Evolutionary conservation across 2,888 invertebrate species (phyloP).

Genomic region (Drosophila helvetica): DNA sequence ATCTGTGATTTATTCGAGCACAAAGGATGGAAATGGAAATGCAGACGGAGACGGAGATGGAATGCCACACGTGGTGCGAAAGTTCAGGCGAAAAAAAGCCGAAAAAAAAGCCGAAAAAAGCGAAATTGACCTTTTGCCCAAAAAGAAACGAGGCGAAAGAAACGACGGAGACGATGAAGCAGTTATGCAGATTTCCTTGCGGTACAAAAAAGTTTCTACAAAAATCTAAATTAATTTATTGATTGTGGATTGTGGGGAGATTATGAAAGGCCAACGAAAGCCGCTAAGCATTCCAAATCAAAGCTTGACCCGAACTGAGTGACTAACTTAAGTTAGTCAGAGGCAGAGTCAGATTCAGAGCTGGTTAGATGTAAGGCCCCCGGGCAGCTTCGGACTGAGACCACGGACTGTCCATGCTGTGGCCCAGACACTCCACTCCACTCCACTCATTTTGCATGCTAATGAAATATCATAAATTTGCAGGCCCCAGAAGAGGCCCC

Average conservation of each 20-base stretch:
- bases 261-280: slow-evolving; percentile 30
- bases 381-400: too few relatives aligned
- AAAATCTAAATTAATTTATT: slow-evolving; percentile 35
- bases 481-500: slow-evolving; percentile 15
- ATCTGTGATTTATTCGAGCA: background rate
- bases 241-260: slow-evolving; percentile 2
- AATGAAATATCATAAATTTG: slow-evolving; percentile 81
- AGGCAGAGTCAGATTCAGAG: background rate
- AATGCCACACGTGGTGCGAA: slow-evolving; percentile 32
- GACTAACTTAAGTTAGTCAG: slow-evolving; percentile 12
- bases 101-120: slow-evolving; percentile 39
- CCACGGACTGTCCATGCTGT: slow-evolving; percentile 3
- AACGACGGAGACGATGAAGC: slow-evolving; percentile 16
- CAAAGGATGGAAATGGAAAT: slow-evolving; percentile 3
- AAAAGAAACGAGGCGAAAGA: slow-evolving; percentile 33
- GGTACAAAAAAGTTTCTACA: slow-evolving; percentile 33
- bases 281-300: slow-evolving; percentile 36
- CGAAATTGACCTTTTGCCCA: slow-evolving; percentile 68
- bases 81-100: slow-evolving; percentile 36
- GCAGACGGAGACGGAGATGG: background rate
- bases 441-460: slow-evolving; percentile 76
- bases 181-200: slow-evolving; percentile 33
- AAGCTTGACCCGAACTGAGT: slow-evolving; percentile 21
- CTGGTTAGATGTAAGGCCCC: too few relatives aligned
- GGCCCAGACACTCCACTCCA: slow-evolving; percentile 52